These are phyloP conservation scores for Tolmerus cingulatus DNA, from an alignment of 2,888 invertebrate species.

Conservation along the genomic window DNA sequence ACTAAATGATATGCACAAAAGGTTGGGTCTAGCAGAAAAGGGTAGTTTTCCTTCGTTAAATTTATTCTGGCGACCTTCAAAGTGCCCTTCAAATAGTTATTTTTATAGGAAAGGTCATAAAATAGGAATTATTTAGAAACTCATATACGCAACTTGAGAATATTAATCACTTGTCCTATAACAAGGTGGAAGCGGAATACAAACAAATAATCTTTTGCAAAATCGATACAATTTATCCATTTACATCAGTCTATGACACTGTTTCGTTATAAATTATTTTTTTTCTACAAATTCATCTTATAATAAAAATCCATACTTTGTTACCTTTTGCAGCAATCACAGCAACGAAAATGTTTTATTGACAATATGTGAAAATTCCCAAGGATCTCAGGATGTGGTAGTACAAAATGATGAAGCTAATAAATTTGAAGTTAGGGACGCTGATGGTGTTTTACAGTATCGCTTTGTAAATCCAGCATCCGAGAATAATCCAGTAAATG, in stretches of 20 bases:
- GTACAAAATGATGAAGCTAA: neutral
- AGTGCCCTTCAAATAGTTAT: neutral
- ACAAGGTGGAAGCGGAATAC: no score
- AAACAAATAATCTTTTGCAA: no score
- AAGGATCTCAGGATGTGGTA: slow-evolving; percentile 55
- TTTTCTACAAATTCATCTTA: neutral
- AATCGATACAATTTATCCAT: no score
- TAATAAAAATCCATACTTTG: neutral
- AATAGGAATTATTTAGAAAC: no score
- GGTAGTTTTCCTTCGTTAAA: neutral
- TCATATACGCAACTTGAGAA: no score
- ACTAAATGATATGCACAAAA: neutral
- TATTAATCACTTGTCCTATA: no score
- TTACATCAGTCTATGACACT: no score
- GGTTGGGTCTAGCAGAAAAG: neutral
- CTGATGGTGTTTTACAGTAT: slow-evolving; percentile 37
- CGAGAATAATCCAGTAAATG: slow-evolving; percentile 10
- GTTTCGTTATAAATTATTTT: no score
- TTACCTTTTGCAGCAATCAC: neutral
- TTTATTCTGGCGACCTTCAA: neutral
- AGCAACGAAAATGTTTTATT: slow-evolving; percentile 50
- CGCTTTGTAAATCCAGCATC: slow-evolving; percentile 15
- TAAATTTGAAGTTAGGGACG: slow-evolving; percentile 14
- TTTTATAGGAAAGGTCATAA: no score
- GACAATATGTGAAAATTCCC: slow-evolving; percentile 57